Conservation (phyloP, 2,113 vertebrate species). For the Tapirus terrestris region DNA sequence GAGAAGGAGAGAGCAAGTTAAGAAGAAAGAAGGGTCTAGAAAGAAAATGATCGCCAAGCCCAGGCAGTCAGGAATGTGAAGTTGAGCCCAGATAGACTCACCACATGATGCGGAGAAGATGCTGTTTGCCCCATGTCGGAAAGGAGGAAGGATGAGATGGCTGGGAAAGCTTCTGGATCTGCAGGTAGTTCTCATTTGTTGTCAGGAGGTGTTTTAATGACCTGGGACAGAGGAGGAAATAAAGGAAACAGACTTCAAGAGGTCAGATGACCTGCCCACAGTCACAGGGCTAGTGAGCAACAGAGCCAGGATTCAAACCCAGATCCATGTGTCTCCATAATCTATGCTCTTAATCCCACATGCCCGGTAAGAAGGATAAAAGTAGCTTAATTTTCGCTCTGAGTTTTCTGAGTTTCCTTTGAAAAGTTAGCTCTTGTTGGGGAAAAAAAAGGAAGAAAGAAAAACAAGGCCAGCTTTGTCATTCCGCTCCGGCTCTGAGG, state of each 20-base stretch:
- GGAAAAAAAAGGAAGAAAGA: not conserved
- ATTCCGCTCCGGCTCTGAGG: not conserved
- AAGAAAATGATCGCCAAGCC: not conserved
- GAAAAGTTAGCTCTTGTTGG: not conserved
- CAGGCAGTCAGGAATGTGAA: not conserved
- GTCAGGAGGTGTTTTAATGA: not conserved
- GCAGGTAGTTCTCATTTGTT: not conserved
- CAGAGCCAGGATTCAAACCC: not conserved
- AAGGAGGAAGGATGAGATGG: not conserved
- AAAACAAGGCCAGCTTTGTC: not conserved
- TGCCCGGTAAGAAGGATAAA: not conserved
- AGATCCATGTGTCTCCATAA: not conserved
- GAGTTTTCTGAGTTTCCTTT: constrained; percentile 1
- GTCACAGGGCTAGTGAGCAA: not conserved
- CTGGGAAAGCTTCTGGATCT: too few relatives aligned
- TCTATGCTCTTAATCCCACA: not conserved
- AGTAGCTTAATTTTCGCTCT: not conserved
- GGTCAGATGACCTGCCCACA: not conserved
- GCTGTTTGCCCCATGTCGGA: not conserved
- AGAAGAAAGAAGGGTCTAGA: not conserved
- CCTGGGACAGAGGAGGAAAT: not conserved
- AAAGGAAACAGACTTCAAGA: not conserved
- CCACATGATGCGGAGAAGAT: not conserved
- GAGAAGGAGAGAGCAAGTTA: not conserved
- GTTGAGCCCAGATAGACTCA: not conserved